Evolutionary conservation across 2,113 vertebrate species (phyloP).

Genomic region (Centropristis striata): DNA sequence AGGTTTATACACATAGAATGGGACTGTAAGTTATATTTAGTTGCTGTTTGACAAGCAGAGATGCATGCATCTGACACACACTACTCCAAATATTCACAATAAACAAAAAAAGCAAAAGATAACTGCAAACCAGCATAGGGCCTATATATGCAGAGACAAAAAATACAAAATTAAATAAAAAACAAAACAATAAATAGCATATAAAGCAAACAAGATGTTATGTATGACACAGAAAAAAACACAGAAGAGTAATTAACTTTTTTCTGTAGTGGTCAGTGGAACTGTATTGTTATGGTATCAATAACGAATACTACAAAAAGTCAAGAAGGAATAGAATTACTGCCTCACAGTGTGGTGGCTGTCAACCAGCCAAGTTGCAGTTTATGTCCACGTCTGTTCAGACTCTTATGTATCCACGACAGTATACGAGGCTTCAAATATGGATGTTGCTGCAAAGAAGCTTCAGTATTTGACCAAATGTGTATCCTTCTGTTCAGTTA

Average conservation of each 20-base stretch:
- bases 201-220: neutral
- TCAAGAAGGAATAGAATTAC: too few relatives aligned
- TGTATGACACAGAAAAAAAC: neutral
- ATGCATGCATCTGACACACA: neutral
- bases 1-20: neutral
- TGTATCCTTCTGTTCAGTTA: too few relatives aligned
- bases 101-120: neutral
- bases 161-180: neutral
- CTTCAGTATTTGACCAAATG: too few relatives aligned
- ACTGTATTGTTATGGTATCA: neutral
- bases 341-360: too few relatives aligned
- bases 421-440: too few relatives aligned
- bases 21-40: neutral
- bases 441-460: too few relatives aligned
- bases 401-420: too few relatives aligned
- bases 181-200: neutral
- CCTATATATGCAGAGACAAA: neutral
- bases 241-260: neutral
- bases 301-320: neutral
- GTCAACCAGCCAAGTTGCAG: too few relatives aligned
- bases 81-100: neutral
- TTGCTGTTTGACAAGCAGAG: too few relatives aligned
- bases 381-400: too few relatives aligned
- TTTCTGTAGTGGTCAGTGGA: neutral
- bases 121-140: neutral